Base-by-base conservation (phyloP, 1,140 invertebrate genomes). In the Druon quercuslanigerum region DNA sequence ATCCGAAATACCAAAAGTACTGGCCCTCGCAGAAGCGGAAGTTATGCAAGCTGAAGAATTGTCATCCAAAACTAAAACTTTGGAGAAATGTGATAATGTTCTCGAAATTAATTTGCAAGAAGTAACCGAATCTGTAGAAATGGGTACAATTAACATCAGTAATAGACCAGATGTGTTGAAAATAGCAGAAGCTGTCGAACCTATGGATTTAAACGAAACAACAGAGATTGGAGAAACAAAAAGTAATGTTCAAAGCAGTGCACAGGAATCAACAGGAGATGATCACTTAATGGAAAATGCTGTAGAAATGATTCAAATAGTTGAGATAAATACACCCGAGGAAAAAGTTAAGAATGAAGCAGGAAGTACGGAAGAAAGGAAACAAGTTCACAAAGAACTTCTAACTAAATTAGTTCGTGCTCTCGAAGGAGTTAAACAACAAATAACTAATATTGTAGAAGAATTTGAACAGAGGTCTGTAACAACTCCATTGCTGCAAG, bases 381-480 rank as follows among this genome's bases (percentile, higher is more conserved):
- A 20, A 19, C 13, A 51, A 12, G 25, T 72, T 81, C 74, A 70
- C 60, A 79, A 50, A 74, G 72, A 81, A 75, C 77, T 80, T 16
- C 74, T 75, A 73, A 50, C 33, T 12, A 71, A 66, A 40, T 79
- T 84, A 20, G 74, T 56, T 7, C 50, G 79, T 73, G 79, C 81
- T 2, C 57, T 89, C 8, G 76, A 83, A 14, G 81, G 74, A 16
- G 73, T 89, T 72, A 79, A 87, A 19, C 19, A 87, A 5, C 81
- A 88, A 7, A 78, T 87, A 19, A 84, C 83, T 4, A 72, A 50
- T 7, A 87, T 87, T 50, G 33, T 89, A 5, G 86, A 88, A 46
- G 85, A 89, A 57, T 89, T 85, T 19, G 87, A 89, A 17, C 80
- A 87, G 71, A 79, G 79, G 8, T 79, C 79, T 8, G 71, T 82